phyloP scores from a whole-genome alignment of 1,140 invertebrate species.

The Philotrypesis tridentata region DNA sequence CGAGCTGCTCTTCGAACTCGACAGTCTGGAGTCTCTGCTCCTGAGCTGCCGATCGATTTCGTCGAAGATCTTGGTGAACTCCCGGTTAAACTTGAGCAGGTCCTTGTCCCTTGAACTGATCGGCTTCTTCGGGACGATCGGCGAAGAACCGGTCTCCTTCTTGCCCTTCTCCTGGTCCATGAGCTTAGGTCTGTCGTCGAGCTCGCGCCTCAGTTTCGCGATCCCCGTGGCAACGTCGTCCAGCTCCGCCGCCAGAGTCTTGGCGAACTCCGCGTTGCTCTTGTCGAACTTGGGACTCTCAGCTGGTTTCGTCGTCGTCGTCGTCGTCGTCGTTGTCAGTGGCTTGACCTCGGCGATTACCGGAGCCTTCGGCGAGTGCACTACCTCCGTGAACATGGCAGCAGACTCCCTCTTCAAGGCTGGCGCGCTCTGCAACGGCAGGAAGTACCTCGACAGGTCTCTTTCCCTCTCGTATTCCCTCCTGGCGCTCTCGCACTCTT shows the following conservation, averaged over 20 bases:
- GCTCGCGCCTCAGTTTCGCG: constrained; percentile 29
- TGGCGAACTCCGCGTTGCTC: constrained; percentile 7
- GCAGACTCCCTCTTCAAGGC: constrained; percentile 5
- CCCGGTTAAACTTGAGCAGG: constrained; percentile 51
- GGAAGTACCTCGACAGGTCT: constrained; percentile 65
- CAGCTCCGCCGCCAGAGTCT: constrained; percentile 26
- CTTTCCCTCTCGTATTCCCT: constrained; percentile 51
- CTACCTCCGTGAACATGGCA: constrained; percentile 24
- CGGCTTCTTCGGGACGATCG: background rate
- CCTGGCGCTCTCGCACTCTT: constrained; percentile 43
- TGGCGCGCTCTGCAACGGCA: constrained; percentile 45
- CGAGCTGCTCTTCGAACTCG: background rate
- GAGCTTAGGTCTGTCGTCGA: constrained; percentile 24
- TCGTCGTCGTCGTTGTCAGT: background rate
- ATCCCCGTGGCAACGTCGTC: constrained; percentile 45
- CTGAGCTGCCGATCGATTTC: constrained; percentile 65
- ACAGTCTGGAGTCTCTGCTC: constrained; percentile 52
- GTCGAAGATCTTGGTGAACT: constrained; percentile 66
- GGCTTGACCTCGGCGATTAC: background rate
- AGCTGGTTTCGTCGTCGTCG: background rate
- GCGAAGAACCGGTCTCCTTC: background rate
- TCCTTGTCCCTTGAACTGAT: background rate
- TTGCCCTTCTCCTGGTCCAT: background rate
- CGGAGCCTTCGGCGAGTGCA: background rate
- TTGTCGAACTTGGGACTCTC: background rate